phyloP scores from a whole-genome alignment of 2,888 invertebrate genomes.

The Odontocolon sp. region DNA sequence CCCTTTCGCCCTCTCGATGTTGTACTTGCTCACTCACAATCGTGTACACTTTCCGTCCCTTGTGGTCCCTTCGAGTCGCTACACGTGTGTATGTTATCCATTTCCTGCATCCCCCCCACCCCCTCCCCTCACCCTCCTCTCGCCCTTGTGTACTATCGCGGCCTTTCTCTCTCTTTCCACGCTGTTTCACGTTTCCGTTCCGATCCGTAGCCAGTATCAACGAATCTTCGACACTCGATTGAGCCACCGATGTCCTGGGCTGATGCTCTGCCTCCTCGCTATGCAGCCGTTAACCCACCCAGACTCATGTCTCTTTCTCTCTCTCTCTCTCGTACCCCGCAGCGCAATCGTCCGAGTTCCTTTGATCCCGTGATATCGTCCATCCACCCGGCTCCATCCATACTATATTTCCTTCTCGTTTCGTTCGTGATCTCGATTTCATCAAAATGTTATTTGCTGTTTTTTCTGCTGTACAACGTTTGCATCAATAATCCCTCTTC shows the following conservation, averaged over 20 bases:
- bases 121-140: no score
- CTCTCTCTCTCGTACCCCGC: not conserved
- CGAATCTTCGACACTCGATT: slow-evolving; percentile 58
- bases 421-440: no score
- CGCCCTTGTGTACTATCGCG: no score
- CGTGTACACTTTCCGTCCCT: slow-evolving; percentile 25
- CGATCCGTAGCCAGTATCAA: slow-evolving; percentile 45
- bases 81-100: slow-evolving; percentile 1
- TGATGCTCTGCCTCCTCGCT: not conserved
- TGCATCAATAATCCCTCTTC: no score
- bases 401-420: slow-evolving; percentile 17
- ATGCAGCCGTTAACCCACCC: not conserved
- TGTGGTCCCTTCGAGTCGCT: slow-evolving; percentile 3
- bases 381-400: slow-evolving; percentile 26
- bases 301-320: no score
- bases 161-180: slow-evolving; percentile 39
- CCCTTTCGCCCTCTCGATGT: not conserved
- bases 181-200: slow-evolving; percentile 35
- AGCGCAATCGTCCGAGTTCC: slow-evolving; percentile 43
- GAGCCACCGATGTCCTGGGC: slow-evolving; percentile 44
- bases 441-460: no score
- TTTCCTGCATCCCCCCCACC: slow-evolving; percentile 9
- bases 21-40: slow-evolving; percentile 2
- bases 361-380: slow-evolving; percentile 55
- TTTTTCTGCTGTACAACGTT: no score